Evolutionary conservation across 2,797 vertebrate genomes (phyloP), one percentile per base, ranked within the genome.

Genomic region (Pogoniulus pusillus): DNA sequence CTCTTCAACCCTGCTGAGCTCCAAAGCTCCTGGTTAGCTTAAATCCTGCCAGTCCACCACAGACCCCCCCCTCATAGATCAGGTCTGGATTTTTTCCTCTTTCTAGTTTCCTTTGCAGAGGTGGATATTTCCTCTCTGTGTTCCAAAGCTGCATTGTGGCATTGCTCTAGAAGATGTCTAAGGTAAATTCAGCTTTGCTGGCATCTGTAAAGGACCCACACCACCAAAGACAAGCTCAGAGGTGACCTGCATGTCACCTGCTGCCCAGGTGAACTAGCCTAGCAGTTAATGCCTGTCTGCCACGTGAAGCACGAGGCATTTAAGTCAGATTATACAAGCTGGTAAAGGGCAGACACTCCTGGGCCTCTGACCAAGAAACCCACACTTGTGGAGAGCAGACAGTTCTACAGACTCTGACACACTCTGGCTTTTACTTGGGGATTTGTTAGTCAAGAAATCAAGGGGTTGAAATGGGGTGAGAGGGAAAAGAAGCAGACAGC

Each of bases 211-310:
- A 70, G 10, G 30, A 81, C 49, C 41, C 37, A 83, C 45, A 63
- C 8, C 77, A 77, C 20, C 47, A 72, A 73, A 53, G 6, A n/a
- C 29, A 30, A 3, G 15, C 58, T 23, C 39, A 51, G 71, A 60
- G 65, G 29, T 45, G 68, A 91, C 32, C 47, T 5, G 16, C 23
- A 7, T 72, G 73, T 84, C 81, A 82, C 78, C 83, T 78, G 83
- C 47, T 86, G 88, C 82, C 80, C 86, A 90, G 85, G 90, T 87
- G 90, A 94, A 51, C 55, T 18, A 29, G 37, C 29, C 49, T 70
- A 27, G 66, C 45, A n/a, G 24, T 32, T 82, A 80, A 92, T 7
- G 45, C 83, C 90, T 74, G 75, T 79, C 87, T 81, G 78, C 86
- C 64, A 90, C 0, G 11, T 70, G 85, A 88, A 79, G 70, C 82